Conservation (phyloP, 1,140 invertebrate genomes). For the Lepidostoma basale region DNA sequence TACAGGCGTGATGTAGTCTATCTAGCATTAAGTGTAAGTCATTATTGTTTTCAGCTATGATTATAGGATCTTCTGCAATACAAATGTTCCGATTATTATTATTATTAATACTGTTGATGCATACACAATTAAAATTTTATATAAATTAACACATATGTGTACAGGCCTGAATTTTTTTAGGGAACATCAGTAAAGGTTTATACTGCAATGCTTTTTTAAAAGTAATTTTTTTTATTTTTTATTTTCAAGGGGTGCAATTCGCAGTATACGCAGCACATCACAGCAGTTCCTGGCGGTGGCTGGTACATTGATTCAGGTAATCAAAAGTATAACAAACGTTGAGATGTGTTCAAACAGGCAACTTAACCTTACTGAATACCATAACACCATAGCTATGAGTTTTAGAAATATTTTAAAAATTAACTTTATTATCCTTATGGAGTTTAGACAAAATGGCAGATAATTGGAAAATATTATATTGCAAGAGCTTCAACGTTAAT, state of each 20-base stretch:
- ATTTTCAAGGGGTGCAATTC: constrained; percentile 22
- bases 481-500: not conserved
- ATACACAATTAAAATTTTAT: no score
- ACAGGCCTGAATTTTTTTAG: not conserved
- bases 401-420: constrained; percentile 33
- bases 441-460: constrained; percentile 11
- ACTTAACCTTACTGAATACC: no score
- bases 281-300: constrained; percentile 35
- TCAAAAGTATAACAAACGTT: not conserved
- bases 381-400: no score
- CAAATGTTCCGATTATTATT: no score
- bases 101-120: no score
- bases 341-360: not conserved
- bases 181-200: not conserved
- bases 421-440: constrained; percentile 25
- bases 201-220: constrained; percentile 10
- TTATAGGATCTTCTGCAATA: no score
- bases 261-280: constrained; percentile 40
- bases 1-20: no score
- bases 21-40: no score
- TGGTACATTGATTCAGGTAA: constrained; percentile 40
- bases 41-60: no score
- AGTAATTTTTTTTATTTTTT: constrained; percentile 36
- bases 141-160: no score
- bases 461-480: not conserved